Evolutionary conservation across 92 coral and sea anemone species (phyloP).

Genomic region (Palythoa caribaeorum): DNA sequence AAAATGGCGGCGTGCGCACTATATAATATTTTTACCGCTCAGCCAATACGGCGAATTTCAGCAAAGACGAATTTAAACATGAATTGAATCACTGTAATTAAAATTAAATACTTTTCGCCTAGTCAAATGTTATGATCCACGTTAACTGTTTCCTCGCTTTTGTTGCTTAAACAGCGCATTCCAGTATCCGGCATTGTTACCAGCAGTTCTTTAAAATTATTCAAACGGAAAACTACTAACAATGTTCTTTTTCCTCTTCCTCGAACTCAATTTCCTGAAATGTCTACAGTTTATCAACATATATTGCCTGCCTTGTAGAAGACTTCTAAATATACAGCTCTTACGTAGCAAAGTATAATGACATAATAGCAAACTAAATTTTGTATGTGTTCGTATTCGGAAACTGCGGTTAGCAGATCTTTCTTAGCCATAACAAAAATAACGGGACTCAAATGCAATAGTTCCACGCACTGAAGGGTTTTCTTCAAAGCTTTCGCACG

Average conservation of each 20-base stretch:
- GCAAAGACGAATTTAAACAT: not conserved
- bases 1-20: not conserved
- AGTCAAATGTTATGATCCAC: not conserved
- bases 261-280: not conserved
- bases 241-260: not conserved
- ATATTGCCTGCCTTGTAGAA: not conserved
- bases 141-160: not conserved
- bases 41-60: not conserved
- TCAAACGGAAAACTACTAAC: not conserved
- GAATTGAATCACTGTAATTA: not conserved
- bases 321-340: not conserved
- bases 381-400: slow-evolving; percentile 5
- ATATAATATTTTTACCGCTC: slow-evolving; percentile 16
- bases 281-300: not conserved
- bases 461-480: not conserved
- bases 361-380: not conserved
- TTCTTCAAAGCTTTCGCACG: not conserved
- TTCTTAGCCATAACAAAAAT: not conserved
- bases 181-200: not conserved
- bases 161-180: not conserved
- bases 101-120: not conserved
- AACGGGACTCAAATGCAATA: not conserved
- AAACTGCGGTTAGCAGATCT: slow-evolving; percentile 10
- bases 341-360: slow-evolving; percentile 1
- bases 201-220: no score